These are phyloP conservation scores for Philaethria dido DNA, from an alignment of 2,888 invertebrate genomes.

Conservation along the genomic window DNA sequence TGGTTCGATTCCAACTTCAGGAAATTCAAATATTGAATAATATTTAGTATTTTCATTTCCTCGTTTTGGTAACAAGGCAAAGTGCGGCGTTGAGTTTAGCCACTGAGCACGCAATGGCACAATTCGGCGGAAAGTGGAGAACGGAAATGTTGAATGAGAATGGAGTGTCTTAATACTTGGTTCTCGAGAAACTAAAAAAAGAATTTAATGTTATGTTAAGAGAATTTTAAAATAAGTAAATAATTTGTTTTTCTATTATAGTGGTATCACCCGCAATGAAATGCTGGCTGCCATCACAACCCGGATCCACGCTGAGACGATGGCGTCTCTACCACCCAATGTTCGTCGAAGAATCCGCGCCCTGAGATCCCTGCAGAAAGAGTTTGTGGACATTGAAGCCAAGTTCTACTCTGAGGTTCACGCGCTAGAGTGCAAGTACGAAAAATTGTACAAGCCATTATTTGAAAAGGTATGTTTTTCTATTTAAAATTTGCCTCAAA, in stretches of 20 bases:
- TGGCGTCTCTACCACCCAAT: conserved; percentile 87
- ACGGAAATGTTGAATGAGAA: no score
- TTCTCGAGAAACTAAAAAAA: no score
- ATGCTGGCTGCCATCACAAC: conserved; percentile 84
- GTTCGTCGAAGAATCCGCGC: conserved; percentile 93
- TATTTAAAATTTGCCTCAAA: not conserved
- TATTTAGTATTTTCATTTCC: no score
- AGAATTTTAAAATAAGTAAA: no score
- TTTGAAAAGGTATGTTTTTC: conserved; percentile 88
- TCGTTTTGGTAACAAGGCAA: no score
- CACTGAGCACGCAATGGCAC: no score
- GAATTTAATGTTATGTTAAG: no score
- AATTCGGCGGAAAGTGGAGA: no score
- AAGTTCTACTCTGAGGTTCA: conserved; percentile 98
- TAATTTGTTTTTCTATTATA: conserved; percentile 41
- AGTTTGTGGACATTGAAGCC: conserved; percentile 93
- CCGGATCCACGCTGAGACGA: conserved; percentile 83
- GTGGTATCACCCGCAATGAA: conserved; percentile 80
- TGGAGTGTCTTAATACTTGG: no score
- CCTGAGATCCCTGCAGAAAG: conserved; percentile 93
- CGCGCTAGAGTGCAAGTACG: conserved; percentile 95
- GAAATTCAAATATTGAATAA: no score
- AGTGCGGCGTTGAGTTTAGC: no score
- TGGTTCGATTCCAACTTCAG: no score
- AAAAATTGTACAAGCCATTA: conserved; percentile 89